Base-by-base conservation (phyloP, 1,140 invertebrate genomes). In the Drosophila nigrodunni region DNA sequence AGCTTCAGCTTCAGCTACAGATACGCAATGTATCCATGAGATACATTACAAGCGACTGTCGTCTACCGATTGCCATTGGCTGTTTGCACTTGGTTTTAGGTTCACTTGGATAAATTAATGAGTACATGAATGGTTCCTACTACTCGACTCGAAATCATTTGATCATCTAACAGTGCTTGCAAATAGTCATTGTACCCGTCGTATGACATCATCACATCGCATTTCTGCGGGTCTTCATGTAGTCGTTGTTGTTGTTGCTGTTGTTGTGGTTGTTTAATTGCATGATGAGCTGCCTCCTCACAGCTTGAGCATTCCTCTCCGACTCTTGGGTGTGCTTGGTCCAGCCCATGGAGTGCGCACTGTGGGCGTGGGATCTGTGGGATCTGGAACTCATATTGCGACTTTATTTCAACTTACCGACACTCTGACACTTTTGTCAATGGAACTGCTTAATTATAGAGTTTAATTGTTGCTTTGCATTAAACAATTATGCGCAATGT, bases 121-220 rank as follows among this genome's bases (percentile, higher is more conserved):
- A 85, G 80, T 80, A 90, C 78, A 89, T 89, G 72, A 81, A 90
- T 78, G 86, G 85, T 86, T 79, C 85, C 78, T 62, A 80, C 83
- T 80, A 62, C 70, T 77, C 77, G 59, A 46, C 70, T 77, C 77
- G 59, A 46, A 76, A 76, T 79, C 68, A 77, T 76, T 74, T 77
- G 83, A 88, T 89, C 83, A 88, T 82, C 80, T 82, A 88, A 87
- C 83, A 83, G 69, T 88, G 77, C 65, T 82, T 88, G 80, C 83
- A 65, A 87, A 88, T 82, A 82, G 62, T 83, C 62, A 46, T 9
- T 39, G 21, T 15, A 68, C 62, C 25, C 21, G 21, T 50, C 68
- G 68, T 69, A 89, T 89, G 85, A 88, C 83, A 88, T 88, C 83
- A 88, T 89, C 83, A 73, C 25, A 46, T 43, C 65, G 72, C 67